These are phyloP conservation scores for Lagopus muta DNA, from an alignment of 2,113 vertebrate species.

Conservation along the genomic window DNA sequence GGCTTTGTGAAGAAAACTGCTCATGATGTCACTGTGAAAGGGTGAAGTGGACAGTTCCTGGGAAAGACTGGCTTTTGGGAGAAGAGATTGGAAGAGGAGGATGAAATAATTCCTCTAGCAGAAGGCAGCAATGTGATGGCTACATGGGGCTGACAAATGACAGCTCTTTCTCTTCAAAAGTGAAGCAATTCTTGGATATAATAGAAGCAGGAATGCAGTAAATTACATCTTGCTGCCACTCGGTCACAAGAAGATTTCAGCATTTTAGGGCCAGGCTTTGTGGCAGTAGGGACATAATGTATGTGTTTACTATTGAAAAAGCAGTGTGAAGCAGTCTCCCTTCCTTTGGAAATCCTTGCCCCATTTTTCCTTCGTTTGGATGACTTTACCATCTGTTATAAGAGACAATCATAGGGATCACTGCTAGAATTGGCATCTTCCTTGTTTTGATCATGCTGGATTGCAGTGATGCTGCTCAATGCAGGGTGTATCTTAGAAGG, in stretches of 20 bases:
- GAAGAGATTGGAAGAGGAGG: background rate
- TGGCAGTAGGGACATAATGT: slow-evolving; percentile 9
- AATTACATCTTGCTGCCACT: slow-evolving; percentile 44
- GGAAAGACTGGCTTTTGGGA: background rate
- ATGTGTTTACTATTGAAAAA: slow-evolving; percentile 5
- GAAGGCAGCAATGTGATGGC: background rate
- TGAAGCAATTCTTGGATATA: slow-evolving; percentile 24
- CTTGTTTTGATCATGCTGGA: background rate
- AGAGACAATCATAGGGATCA: background rate
- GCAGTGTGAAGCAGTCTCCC: background rate
- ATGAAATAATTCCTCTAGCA: slow-evolving; percentile 4
- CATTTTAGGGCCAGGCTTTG: slow-evolving; percentile 2
- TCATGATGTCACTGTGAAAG: background rate
- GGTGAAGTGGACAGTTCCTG: background rate
- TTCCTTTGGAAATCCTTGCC: background rate
- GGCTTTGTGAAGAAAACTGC: background rate
- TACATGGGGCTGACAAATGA: slow-evolving; percentile 3
- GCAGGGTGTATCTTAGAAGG: background rate
- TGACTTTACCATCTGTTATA: background rate
- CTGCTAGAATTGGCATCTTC: background rate
- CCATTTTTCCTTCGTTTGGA: background rate
- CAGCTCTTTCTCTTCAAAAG: slow-evolving; percentile 36
- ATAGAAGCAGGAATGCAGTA: slow-evolving; percentile 43
- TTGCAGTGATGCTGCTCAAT: background rate
- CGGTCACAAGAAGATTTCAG: slow-evolving; percentile 15